Percentiles rank a stretch among this genome's conserved stretches.
These are phyloP conservation scores for Megaleporinus macrocephalus DNA, from an alignment of 2,113 vertebrate genomes.

Conservation along the genomic window DNA sequence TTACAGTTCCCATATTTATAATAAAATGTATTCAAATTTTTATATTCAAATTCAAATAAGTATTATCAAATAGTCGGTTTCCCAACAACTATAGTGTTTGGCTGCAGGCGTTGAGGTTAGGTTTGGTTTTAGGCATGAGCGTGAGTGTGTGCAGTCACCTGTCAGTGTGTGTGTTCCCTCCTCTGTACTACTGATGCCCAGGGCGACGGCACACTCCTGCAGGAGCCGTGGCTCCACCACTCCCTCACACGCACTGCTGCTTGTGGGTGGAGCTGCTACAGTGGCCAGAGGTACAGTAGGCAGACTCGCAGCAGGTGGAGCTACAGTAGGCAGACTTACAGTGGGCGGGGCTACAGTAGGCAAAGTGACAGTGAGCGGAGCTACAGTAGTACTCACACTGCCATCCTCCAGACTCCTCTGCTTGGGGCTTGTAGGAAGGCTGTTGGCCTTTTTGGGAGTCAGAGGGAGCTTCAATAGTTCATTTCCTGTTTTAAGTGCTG, in stretches of 20 bases:
- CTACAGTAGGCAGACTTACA: background rate
- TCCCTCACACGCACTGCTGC: constrained; percentile 4
- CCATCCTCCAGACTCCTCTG: background rate
- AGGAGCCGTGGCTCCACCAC: constrained; percentile 63
- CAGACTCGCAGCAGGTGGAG: background rate
- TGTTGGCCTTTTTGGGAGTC: constrained; percentile 13
- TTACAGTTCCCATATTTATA: too few relatives aligned
- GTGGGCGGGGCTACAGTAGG: background rate
- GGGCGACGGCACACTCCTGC: constrained; percentile 65
- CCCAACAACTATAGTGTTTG: too few relatives aligned
- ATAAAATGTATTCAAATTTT: too few relatives aligned
- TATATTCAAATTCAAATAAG: too few relatives aligned
- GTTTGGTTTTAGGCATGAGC: background rate
- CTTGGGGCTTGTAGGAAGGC: background rate
- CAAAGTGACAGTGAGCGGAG: background rate
- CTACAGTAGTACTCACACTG: background rate
- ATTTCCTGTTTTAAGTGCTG: constrained; percentile 47
- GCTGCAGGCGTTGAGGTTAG: too few relatives aligned
- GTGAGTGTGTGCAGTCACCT: constrained; percentile 59
- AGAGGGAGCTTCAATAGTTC: background rate
- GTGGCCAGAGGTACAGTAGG: background rate
- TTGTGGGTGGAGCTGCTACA: background rate
- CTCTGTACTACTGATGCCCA: constrained; percentile 57
- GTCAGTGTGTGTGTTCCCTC: constrained; percentile 53
- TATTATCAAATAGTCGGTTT: too few relatives aligned